phyloP scores from a whole-genome alignment of 2,113 vertebrate genomes.

The Bubo blakistoni region DNA sequence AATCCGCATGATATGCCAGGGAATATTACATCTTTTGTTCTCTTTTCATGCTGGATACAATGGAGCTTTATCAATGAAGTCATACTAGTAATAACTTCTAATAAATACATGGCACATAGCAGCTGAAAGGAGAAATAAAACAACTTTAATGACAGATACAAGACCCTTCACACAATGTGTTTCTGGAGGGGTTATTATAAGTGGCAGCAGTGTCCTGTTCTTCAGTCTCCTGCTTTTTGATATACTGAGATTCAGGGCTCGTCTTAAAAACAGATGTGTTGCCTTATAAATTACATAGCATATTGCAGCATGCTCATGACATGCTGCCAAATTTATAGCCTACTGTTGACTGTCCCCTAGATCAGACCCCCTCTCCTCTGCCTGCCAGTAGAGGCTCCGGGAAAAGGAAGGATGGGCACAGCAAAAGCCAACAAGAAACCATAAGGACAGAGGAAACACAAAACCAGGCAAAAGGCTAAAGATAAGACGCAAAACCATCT shows the following conservation, averaged over 20 bases:
- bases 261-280: background rate
- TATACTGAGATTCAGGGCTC: background rate
- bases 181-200: conserved; percentile 7
- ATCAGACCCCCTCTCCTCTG: background rate
- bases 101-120: background rate
- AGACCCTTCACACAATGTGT: background rate
- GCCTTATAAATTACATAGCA: background rate
- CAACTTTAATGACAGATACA: background rate
- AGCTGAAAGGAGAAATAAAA: conserved; percentile 19
- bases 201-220: background rate
- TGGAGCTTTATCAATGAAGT: background rate
- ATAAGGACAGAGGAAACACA: background rate
- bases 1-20: background rate
- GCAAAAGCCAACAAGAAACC: background rate
- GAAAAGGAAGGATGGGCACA: background rate
- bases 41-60: background rate
- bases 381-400: background rate
- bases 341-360: background rate
- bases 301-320: background rate
- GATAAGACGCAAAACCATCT: background rate
- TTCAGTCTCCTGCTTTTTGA: background rate
- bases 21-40: conserved; percentile 8
- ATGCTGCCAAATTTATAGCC: background rate
- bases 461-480: background rate
- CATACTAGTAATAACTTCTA: background rate